A percentile compares a stretch with the other conserved stretches of the same genome.
phyloP scores from a whole-genome alignment of 2,113 vertebrate species.

The Mesocricetus auratus region DNA sequence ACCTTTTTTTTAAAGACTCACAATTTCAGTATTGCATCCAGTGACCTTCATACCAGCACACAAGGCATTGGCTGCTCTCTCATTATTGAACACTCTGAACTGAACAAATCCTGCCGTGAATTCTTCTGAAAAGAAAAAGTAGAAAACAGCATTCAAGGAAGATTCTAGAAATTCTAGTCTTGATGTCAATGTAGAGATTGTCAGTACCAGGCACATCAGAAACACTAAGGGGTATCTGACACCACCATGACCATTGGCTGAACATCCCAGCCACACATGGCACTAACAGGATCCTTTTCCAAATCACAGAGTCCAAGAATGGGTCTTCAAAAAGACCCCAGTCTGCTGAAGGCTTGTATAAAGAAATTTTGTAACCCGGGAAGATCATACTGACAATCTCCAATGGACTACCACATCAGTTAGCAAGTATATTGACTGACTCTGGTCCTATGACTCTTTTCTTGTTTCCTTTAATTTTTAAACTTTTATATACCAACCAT shows the following conservation, averaged over 20 bases:
- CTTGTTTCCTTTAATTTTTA: neutral
- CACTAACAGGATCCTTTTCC: neutral
- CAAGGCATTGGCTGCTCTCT: conserved; percentile 77
- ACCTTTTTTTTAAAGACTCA: conserved; percentile 61
- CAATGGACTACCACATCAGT: neutral
- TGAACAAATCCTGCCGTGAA: conserved; percentile 74
- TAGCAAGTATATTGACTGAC: neutral
- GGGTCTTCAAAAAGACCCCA: neutral
- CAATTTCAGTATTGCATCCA: conserved; percentile 75
- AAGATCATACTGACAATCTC: neutral
- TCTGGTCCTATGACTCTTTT: neutral
- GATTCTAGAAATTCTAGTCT: neutral
- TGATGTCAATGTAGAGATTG: neutral
- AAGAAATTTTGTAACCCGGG: neutral
- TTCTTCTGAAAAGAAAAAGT: conserved; percentile 31
- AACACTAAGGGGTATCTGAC: neutral
- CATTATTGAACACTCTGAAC: conserved; percentile 80
- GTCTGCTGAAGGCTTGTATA: neutral
- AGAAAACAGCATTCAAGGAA: neutral
- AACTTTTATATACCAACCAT: neutral
- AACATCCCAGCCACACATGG: neutral
- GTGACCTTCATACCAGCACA: conserved; percentile 81
- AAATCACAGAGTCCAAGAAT: neutral
- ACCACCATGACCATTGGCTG: neutral
- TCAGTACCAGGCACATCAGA: neutral